Evolutionary conservation across 2,797 vertebrate genomes (phyloP), one percentile per base, ranked within the genome.

Genomic region (Philypnodon macrostomus): DNA sequence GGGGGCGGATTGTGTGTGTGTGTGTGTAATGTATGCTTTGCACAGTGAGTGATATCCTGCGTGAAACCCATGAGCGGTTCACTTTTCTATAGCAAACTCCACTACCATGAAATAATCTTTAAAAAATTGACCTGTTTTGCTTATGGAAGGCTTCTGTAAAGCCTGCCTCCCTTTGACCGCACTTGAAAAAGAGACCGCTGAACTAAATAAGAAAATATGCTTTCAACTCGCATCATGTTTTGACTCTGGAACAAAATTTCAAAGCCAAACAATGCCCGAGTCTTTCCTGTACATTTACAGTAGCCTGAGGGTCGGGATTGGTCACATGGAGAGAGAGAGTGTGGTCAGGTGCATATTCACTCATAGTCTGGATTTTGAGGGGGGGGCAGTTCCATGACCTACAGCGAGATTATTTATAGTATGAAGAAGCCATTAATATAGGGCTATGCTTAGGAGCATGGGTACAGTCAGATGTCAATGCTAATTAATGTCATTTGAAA

Each of bases 61-160:
- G 3, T 50, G 57, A 47, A 47, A 34, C 44, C 59, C 10, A 2
- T 48, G 34, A 47, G 40, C 47, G 39, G 27, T 52, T 7, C 4
- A 12, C 65, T 39, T 1, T 16, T 72, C 35, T 38, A 70, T 67
- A 67, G 35, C 42, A 79, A 76, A 75, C 17, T 49, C 29, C 33
- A n/a, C n/a, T n/a, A n/a, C n/a, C n/a, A 7, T 70, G 63, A 75
- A 77, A 71, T 76, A 59, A 71, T 73, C 73, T 67, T 60, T 50
- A 37, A 49, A 32, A 67, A 67, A 70, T 48, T 77, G 77, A 78
- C 75, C 80, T 70, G 71, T 79, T 86, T 80, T 80, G 75, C 61
- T 58, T 72, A 55, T 81, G 67, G 62, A 69, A 45, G 59, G 66
- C 37, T 53, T 67, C 42, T 53, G 46, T 68, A 51, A 70, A 72